Evolutionary conservation across 2,797 vertebrate genomes (phyloP), one percentile per base, ranked within the genome.

Genomic region (Salarias fasciatus): DNA sequence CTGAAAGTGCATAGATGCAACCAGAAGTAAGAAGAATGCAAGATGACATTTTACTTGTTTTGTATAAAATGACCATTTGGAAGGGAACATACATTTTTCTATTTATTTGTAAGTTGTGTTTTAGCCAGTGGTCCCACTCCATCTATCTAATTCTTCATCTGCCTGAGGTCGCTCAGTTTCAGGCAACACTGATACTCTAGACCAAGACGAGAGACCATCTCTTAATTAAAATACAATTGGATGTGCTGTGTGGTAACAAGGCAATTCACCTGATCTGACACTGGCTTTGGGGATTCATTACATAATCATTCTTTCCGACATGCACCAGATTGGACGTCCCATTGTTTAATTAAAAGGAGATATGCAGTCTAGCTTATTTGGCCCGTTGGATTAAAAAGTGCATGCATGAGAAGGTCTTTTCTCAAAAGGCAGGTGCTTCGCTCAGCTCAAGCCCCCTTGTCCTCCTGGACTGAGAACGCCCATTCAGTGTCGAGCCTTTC

Each of bases 201-300:
- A 87, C 88, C 77, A 63, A 70, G 82, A 79, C 31, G 65, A 92
- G 75, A 74, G 68, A 86, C 80, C 86, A 90, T 91, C 87, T 90
- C 90, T 92, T 93, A 92, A 94, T 93, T 92, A 92, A 92, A 92
- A 91, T 73, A 88, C 90, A 89, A 90, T 84, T 74, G 77, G 54
- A 76, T 75, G 69, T 35, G 49, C 63, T 64, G 81, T 82, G 69
- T 80, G 75, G 64, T 82, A 68, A 60, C 73, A 45, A 63, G 52
- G 51, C 64, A 79, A 72, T 72, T 61, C 75, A 88, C 79, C 85
- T 87, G 83, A 87, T 86, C 86, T 80, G 71, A 79, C 79, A 57
- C 54, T 24, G 63, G 58, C 70, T 81, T 44, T n/a, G 52, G 65
- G 69, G 70, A 69, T 78, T 87, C 53, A 81, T 84, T 79, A 84